A percentile compares a stretch with the other conserved stretches of the same genome.
Conservation (phyloP, 2,888 invertebrate species). For the Eilema sororculum region DNA sequence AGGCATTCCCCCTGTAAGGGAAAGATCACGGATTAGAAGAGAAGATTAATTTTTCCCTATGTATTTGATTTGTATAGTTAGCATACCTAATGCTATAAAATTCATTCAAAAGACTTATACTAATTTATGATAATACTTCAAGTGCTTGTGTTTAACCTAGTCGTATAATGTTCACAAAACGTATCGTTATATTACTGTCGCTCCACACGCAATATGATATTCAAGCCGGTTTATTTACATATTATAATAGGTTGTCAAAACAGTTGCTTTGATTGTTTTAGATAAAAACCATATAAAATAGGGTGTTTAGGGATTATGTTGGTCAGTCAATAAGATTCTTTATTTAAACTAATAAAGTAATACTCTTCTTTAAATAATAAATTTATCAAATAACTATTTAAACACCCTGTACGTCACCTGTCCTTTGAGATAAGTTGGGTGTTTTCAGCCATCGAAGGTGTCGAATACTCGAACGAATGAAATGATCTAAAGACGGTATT, state of each 20-base stretch:
- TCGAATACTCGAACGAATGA: constrained; percentile 64
- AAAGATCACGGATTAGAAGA: too few species aligned
- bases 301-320: not conserved
- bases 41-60: too few species aligned
- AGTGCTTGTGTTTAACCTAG: not conserved
- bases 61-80: too few species aligned
- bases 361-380: not conserved
- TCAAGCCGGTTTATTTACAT: constrained; percentile 24
- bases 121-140: not conserved
- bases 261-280: not conserved
- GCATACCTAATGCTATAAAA: too few species aligned
- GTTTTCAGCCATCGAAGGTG: constrained; percentile 70
- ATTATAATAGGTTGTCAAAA: not conserved
- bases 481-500: constrained; percentile 54
- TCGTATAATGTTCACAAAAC: constrained; percentile 22
- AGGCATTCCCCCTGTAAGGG: too few species aligned
- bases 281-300: not conserved
- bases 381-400: not conserved
- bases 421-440: constrained; percentile 65
- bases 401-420: constrained; percentile 62
- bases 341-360: not conserved
- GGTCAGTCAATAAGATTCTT: not conserved
- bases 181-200: constrained; percentile 30
- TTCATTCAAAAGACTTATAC: not conserved
- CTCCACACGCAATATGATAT: constrained; percentile 31